A percentile compares a stretch with the other conserved stretches of the same genome.
These are phyloP conservation scores for Laticauda laticaudata DNA, from an alignment of 2,113 vertebrate species.

Conservation along the genomic window DNA sequence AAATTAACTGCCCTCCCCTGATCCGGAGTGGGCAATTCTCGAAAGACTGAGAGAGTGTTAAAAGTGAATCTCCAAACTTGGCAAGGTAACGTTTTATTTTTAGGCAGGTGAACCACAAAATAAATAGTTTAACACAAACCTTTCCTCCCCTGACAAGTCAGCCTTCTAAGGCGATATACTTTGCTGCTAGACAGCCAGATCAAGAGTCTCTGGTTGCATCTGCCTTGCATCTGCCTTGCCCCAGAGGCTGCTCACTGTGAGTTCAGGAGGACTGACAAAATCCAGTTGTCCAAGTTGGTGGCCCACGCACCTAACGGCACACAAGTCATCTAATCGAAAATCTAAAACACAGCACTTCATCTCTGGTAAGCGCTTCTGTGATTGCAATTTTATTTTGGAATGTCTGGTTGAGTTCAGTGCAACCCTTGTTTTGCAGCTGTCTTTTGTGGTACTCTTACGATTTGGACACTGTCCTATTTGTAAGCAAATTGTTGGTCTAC, in stretches of 20 bases:
- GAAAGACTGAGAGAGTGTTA: neutral
- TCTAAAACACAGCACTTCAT: neutral
- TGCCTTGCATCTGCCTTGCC: neutral
- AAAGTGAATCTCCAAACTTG: neutral
- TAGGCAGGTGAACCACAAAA: neutral
- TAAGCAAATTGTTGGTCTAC: neutral
- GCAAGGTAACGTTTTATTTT: neutral
- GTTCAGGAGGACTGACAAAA: neutral
- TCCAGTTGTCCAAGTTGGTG: neutral
- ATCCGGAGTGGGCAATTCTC: neutral
- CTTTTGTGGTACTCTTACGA: neutral
- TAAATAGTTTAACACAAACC: neutral
- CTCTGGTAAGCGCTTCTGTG: neutral
- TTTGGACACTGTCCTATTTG: neutral
- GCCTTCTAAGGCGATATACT: neutral
- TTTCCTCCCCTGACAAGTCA: neutral
- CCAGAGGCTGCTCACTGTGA: neutral
- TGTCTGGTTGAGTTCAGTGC: neutral
- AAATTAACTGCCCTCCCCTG: neutral
- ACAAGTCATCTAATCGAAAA: neutral
- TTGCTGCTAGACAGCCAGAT: neutral
- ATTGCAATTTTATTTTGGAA: neutral
- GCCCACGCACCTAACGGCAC: neutral
- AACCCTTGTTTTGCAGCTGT: too few relatives aligned
- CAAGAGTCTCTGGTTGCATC: neutral